phyloP scores from a whole-genome alignment of 2,888 invertebrate species.

The Deilephila porcellus region DNA sequence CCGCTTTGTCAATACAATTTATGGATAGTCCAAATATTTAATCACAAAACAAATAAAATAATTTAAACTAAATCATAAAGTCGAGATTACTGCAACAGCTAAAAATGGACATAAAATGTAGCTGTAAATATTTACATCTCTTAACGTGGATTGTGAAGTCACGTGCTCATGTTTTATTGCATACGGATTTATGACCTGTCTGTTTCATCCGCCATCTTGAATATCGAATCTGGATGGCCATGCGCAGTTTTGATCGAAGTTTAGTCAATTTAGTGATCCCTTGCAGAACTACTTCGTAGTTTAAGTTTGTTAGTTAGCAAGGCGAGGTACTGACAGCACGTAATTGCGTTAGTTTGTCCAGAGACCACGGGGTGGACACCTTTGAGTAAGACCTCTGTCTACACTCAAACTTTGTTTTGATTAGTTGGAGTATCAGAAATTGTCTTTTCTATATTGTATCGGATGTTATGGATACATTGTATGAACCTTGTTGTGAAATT shows the following conservation, averaged over 20 bases:
- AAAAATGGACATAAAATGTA: constrained; percentile 61
- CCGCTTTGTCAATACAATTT: background rate
- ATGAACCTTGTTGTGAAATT: no score
- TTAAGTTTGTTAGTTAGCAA: background rate
- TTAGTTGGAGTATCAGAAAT: no score
- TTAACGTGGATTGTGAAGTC: constrained; percentile 55
- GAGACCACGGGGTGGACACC: background rate
- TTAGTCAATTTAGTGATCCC: background rate
- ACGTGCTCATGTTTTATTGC: constrained; percentile 72
- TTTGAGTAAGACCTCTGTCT: background rate
- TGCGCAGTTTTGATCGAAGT: background rate
- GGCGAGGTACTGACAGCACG: background rate
- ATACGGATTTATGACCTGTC: constrained; percentile 67
- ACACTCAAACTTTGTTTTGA: background rate
- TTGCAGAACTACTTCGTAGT: constrained; percentile 5
- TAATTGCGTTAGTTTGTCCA: constrained; percentile 13
- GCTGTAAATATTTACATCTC: constrained; percentile 71
- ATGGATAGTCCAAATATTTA: constrained; percentile 32
- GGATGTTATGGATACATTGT: no score
- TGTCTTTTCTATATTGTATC: no score
- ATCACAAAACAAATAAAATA: constrained; percentile 36
- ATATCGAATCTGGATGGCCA: constrained; percentile 32
- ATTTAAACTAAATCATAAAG: constrained; percentile 48
- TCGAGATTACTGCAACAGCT: constrained; percentile 49
- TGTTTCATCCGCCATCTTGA: constrained; percentile 42